Conservation (phyloP, 2,113 vertebrate species). For the Etia nguti region DNA sequence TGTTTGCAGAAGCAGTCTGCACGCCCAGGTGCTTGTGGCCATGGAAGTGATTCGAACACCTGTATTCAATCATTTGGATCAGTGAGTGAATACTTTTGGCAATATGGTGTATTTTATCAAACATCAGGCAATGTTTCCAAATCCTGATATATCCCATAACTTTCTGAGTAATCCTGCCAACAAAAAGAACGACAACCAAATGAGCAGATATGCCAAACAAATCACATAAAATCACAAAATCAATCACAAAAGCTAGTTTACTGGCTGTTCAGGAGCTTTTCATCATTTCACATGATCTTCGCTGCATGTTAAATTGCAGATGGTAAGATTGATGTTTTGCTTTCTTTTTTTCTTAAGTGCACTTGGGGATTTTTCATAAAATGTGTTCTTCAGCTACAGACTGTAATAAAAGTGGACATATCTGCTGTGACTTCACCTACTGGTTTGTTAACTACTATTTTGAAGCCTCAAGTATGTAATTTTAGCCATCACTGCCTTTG, state of each 20-base stretch:
- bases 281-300: background rate
- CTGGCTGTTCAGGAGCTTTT: background rate
- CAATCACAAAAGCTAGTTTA: background rate
- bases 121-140: no score
- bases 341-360: background rate
- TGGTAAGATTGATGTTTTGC: background rate
- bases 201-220: background rate
- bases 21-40: no score
- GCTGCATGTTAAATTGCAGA: background rate
- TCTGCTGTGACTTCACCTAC: background rate
- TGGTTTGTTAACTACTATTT: background rate
- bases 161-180: background rate
- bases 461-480: background rate
- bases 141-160: no score
- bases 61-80: no score
- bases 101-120: no score
- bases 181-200: background rate
- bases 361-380: background rate
- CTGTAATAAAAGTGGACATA: background rate
- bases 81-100: no score
- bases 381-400: background rate
- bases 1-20: no score
- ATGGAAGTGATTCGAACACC: no score
- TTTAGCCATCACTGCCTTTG: background rate
- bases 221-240: background rate